Evolutionary conservation across 2,888 invertebrate species (phyloP).

Genomic region (Tupiocoris notatus): DNA sequence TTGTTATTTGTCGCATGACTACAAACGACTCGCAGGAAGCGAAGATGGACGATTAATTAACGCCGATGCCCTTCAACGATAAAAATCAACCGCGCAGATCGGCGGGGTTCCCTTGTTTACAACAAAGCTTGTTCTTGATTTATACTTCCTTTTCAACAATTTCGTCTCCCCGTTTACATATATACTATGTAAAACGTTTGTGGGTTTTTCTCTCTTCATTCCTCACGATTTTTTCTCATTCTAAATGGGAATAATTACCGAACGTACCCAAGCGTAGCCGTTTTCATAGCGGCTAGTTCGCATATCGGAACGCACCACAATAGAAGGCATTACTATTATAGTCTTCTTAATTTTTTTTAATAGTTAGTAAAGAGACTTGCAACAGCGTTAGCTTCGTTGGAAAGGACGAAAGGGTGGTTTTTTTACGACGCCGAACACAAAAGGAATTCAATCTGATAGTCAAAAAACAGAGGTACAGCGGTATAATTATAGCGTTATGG

Average conservation of each 20-base stretch:
- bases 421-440: neutral
- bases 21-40: neutral
- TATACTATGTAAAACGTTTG: neutral
- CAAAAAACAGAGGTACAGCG: neutral
- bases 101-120: neutral
- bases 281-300: neutral
- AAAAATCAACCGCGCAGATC: neutral
- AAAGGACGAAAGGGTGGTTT: neutral
- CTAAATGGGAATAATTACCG: neutral
- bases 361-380: neutral
- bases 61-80: neutral
- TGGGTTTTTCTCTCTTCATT: neutral
- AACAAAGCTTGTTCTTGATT: neutral
- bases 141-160: neutral
- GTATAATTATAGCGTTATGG: neutral
- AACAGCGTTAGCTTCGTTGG: neutral
- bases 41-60: neutral
- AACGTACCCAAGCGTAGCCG: neutral
- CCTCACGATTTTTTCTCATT: neutral
- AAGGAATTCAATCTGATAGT: neutral
- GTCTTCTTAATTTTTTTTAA: no score
- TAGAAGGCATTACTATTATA: neutral
- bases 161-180: neutral
- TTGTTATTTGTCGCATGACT: no score
- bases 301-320: neutral